phyloP scores from a whole-genome alignment of 64 coral and sea anemone genomes.

The Montipora capricornis region DNA sequence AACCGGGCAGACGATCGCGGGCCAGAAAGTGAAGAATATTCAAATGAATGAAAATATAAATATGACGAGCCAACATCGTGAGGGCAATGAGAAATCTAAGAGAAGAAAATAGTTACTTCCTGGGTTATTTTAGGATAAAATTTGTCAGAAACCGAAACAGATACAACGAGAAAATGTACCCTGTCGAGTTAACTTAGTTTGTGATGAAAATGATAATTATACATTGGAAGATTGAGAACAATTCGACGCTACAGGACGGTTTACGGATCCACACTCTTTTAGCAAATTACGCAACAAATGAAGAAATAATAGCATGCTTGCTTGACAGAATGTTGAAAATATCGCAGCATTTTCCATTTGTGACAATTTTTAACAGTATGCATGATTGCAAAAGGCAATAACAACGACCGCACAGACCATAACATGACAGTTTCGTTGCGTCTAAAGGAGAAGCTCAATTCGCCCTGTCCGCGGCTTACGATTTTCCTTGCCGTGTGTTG shows the following conservation, averaged over 20 bases:
- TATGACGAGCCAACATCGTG: slow-evolving; percentile 42
- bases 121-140: neutral
- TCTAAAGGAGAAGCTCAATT: neutral
- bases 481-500: neutral
- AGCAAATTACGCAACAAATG: slow-evolving; percentile 30
- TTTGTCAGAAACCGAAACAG: neutral
- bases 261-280: neutral
- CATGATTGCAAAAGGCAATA: neutral
- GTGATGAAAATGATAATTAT: slow-evolving; percentile 11
- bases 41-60: slow-evolving; percentile 59
- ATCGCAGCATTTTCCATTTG: neutral
- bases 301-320: neutral
- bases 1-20: slow-evolving; percentile 3
- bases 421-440: neutral
- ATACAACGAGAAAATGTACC: neutral
- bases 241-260: slow-evolving; percentile 1
- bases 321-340: neutral
- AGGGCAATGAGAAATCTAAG: neutral
- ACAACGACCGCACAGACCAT: slow-evolving; percentile 19
- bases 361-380: neutral
- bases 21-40: slow-evolving; percentile 17
- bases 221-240: neutral
- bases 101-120: neutral
- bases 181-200: neutral
- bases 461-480: neutral